Conservation (phyloP, 2,888 invertebrate species). For the Nesidiocoris tenuis region DNA sequence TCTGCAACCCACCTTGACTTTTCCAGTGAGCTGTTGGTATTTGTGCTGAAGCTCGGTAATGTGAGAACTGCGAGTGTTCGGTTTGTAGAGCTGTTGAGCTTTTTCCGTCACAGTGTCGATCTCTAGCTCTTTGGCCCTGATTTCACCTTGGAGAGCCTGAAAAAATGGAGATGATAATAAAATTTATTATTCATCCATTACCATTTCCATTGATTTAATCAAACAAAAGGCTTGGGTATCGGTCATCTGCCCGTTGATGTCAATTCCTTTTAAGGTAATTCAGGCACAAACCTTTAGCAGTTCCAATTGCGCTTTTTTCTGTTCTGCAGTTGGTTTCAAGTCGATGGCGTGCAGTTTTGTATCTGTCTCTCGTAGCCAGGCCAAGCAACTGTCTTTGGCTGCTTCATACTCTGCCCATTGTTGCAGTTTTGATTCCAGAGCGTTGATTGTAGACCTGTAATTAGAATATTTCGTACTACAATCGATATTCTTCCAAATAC, state of each 20-base stretch:
- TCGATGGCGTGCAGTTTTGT: constrained; percentile 84
- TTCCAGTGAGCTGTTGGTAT: constrained; percentile 85
- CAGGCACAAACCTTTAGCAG: constrained; percentile 60
- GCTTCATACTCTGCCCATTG: constrained; percentile 91
- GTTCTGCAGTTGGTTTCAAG: constrained; percentile 74
- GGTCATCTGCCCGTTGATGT: too few species aligned
- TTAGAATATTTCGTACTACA: too few species aligned
- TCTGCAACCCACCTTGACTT: constrained; percentile 66
- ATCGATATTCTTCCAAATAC: neutral
- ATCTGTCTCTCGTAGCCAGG: constrained; percentile 87
- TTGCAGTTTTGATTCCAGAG: constrained; percentile 77
- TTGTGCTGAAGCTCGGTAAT: constrained; percentile 88
- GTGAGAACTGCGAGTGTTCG: constrained; percentile 74
- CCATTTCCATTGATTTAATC: too few species aligned
- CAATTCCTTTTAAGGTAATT: too few species aligned
- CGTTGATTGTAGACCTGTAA: constrained; percentile 67
- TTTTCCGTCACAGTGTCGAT: constrained; percentile 90
- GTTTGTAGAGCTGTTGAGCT: constrained; percentile 79
- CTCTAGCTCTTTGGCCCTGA: constrained; percentile 86
- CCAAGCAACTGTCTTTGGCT: constrained; percentile 77
- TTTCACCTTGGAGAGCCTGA: constrained; percentile 79
- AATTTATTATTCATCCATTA: too few species aligned
- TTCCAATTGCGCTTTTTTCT: constrained; percentile 83
- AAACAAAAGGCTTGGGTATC: neutral
- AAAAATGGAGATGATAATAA: too few species aligned